A percentile compares a stretch with the other conserved stretches of the same genome.
These are phyloP conservation scores for Erinaceus europaeus DNA, from an alignment of 2,113 vertebrate species.

Conservation along the genomic window DNA sequence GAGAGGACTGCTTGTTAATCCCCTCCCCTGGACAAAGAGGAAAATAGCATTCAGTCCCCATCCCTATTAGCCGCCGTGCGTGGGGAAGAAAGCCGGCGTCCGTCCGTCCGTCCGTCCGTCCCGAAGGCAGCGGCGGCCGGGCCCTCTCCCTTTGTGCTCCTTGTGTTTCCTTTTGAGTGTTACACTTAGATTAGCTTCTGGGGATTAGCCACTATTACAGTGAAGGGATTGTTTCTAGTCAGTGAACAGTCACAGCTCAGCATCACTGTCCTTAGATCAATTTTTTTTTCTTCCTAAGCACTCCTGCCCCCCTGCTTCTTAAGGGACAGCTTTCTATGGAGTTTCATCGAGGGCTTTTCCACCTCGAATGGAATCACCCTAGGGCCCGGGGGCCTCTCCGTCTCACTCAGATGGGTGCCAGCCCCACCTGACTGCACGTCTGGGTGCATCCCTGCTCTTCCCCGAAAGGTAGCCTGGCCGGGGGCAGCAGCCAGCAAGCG, in stretches of 20 bases:
- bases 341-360: no score
- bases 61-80: constrained; percentile 80
- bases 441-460: no score
- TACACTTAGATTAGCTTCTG: constrained; percentile 86
- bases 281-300: constrained; percentile 59
- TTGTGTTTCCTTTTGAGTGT: constrained; percentile 84
- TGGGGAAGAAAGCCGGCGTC: constrained; percentile 81
- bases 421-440: no score
- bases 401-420: no score
- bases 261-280: constrained; percentile 62
- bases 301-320: background rate
- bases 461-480: no score
- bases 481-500: no score
- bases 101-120: no score
- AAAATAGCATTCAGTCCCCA: constrained; percentile 84
- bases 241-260: constrained; percentile 78
- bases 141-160: constrained; percentile 72
- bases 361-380: no score
- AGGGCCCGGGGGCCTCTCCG: no score
- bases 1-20: constrained; percentile 82
- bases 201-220: constrained; percentile 85
- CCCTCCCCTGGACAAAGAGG: constrained; percentile 78
- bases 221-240: constrained; percentile 62
- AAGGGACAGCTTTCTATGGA: background rate
- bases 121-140: constrained; percentile 79